Evolutionary conservation across 2,113 vertebrate species (phyloP), one percentile per base, ranked within the genome.

Genomic region (Cyprinodon tularosa): DNA sequence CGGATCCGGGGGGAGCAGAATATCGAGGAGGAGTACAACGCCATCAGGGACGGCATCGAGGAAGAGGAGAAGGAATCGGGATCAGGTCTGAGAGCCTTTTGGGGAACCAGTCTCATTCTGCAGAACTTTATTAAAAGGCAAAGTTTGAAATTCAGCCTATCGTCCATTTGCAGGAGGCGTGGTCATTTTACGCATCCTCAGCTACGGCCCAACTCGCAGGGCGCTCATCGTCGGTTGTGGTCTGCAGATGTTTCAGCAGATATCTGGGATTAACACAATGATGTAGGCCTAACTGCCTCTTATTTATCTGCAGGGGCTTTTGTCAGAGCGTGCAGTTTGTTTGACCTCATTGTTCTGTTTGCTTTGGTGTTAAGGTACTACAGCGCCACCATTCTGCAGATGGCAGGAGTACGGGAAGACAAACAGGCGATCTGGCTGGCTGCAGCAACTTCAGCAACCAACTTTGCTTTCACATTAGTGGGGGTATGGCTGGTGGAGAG

Each of bases 341-440:
- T 40, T 61, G 10, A 70, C 12, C 22, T 10, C 15, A 64, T 44
- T 12, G 9, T 3, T 17, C 4, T 6, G 50, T 29, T 62, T 45
- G 8, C 29, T 29, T 3, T 3, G 40, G 4, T 59, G 0, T 74
- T 0, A 72, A 99, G 98, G 98, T 99, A 99, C 89, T 99, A 99
- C 92, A 99, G 97, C 45, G 98, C 98, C 17, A 99, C 98, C 80
- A 99, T 99, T 80, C 93, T 99, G 88, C 98, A 99, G 94, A 99
- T 99, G 98, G 95, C 96, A 0, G 98, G 98, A 15, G 96, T 99
- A 48, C 94, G 95, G 79, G 95, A 99, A 0, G 96, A 96, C 47
- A 96, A 93, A 71, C 94, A 94, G 39, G 97, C 98, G 0, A 99
- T 99, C 89, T 99, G 98, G 98, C 92, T 99, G 84, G 92, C 98